Evolutionary conservation across 2,113 vertebrate genomes (phyloP).

Genomic region (Pomatostomus ruficeps): DNA sequence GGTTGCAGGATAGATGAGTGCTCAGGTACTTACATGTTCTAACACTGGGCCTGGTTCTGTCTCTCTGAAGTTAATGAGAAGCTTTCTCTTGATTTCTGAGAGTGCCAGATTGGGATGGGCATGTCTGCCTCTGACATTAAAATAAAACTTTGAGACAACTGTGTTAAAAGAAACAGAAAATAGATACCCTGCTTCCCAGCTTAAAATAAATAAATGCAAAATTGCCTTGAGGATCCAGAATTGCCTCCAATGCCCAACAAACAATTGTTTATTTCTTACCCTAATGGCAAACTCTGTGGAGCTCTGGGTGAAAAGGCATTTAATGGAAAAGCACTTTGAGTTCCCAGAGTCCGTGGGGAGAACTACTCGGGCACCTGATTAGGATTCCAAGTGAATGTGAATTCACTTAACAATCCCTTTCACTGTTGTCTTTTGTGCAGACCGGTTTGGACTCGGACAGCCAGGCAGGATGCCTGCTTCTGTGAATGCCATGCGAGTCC

Average conservation of each 20-base stretch:
- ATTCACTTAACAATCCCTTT: slow-evolving; percentile 54
- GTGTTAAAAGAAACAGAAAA: background rate
- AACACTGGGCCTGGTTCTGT: background rate
- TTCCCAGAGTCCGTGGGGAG: slow-evolving; percentile 24
- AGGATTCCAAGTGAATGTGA: slow-evolving; percentile 39
- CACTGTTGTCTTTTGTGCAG: slow-evolving; percentile 73
- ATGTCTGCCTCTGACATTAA: background rate
- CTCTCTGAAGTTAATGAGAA: slow-evolving; percentile 21
- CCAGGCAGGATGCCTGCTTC: slow-evolving; percentile 91
- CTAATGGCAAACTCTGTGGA: background rate
- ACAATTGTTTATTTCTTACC: slow-evolving; percentile 6
- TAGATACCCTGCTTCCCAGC: background rate
- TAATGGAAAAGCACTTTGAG: slow-evolving; percentile 29
- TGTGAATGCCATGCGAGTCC: slow-evolving; percentile 91
- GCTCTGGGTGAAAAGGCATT: background rate
- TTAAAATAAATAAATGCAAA: background rate
- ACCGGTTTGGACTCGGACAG: slow-evolving; percentile 93
- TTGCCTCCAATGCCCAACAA: background rate
- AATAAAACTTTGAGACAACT: background rate
- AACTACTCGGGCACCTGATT: slow-evolving; percentile 18
- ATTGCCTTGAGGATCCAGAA: background rate
- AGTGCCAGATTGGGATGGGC: background rate
- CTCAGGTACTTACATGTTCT: background rate
- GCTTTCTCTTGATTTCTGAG: background rate
- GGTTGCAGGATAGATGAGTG: background rate